Base-by-base conservation (phyloP, 2,113 vertebrate genomes). In the Andinoacara biseriatus region DNA sequence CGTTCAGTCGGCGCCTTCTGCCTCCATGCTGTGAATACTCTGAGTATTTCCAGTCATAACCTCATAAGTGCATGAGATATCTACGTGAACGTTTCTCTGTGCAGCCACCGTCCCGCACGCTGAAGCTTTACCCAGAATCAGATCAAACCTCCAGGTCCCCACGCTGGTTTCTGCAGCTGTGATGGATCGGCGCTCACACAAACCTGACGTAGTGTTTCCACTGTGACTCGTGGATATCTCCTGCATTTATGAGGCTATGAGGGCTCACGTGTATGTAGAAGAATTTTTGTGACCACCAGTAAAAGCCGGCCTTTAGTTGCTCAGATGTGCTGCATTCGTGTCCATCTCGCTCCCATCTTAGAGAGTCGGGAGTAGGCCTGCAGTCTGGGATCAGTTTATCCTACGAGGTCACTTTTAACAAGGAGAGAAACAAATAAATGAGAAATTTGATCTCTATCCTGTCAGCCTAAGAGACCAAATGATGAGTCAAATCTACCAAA, bases 1-100 rank as follows among this genome's bases (percentile, higher is more conserved):
- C 13, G 5, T 46, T 3, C 0, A 6, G 43, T 69, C 3, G 0
- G 1, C 0, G 5, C 63, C 10, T 46, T 14, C 14, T 46, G 14
- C 43, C 43, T 46, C 14, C 13, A 5, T 46, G 14, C 4, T 46
- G 3, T 46, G 43, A 46, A 46, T 40, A 40, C 10, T 40, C 3
- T 11, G 11, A 46, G 43, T 5, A 33, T 33, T 33, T 33, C 6
- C 33, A 33, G 33, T 33, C 33, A 6, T 33, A 33, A 33, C 33
- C 29, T 49, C 40, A 29, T 69, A 69, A 26, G 4, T 69, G 5
- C 63, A 52, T 2, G 5, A 52, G 65, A 69, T 69, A 46, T 46
- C 63, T n/a, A 3, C 14, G 26, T 22, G 26, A 69, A 15, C 26
- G 49, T 49, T 69, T 8, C 1, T 5, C 11, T 40, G 38, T 11